Conservation (phyloP, 2,113 vertebrate genomes). For the Ptyas mucosa region DNA sequence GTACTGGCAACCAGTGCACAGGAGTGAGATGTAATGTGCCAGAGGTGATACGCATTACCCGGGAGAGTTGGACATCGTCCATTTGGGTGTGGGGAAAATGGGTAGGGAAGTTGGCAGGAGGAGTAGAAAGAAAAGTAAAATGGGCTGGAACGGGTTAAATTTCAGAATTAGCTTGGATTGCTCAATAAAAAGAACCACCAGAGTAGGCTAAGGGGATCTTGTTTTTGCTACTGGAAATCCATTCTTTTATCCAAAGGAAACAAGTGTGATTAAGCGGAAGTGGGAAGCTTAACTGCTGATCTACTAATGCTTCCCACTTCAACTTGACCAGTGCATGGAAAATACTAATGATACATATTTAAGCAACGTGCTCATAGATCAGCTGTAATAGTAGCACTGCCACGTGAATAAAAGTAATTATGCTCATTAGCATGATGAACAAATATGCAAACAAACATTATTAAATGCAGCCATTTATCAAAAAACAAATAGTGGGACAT, state of each 20-base stretch:
- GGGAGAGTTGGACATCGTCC: too few relatives aligned
- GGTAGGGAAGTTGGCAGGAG: background rate
- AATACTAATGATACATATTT: constrained; percentile 63
- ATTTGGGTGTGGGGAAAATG: background rate
- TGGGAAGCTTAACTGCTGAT: constrained; percentile 20
- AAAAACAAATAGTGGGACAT: constrained; percentile 57
- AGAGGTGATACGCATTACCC: too few relatives aligned
- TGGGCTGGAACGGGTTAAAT: background rate
- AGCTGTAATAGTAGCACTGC: constrained; percentile 60
- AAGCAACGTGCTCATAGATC: constrained; percentile 64
- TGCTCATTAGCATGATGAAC: constrained; percentile 64
- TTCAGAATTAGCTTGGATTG: background rate
- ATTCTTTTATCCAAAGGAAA: constrained; percentile 4
- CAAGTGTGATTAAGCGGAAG: background rate
- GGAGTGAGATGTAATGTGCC: too few relatives aligned
- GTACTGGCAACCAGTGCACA: background rate
- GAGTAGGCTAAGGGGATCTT: background rate
- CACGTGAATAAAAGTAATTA: constrained; percentile 73
- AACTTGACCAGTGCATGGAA: constrained; percentile 59
- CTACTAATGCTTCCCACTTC: constrained; percentile 33
- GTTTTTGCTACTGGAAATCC: background rate
- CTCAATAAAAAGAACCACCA: background rate
- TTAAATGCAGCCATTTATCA: constrained; percentile 70
- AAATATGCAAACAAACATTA: constrained; percentile 72
- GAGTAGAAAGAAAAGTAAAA: background rate